Base-by-base conservation (phyloP, 2,113 vertebrate species). In the Marcusenius ussheri region DNA sequence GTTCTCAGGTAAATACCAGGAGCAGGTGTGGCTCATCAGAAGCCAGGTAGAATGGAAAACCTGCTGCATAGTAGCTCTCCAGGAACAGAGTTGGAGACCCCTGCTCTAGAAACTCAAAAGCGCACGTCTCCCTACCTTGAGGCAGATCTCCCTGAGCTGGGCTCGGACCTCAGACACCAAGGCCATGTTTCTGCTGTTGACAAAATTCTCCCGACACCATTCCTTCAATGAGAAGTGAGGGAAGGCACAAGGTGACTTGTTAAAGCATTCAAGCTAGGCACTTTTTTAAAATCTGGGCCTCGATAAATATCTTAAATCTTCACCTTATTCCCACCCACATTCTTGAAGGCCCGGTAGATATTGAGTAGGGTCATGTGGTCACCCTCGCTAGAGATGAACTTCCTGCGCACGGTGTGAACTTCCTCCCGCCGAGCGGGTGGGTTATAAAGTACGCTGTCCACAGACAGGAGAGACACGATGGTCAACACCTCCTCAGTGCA, bases 141-240 rank as follows among this genome's bases (percentile, higher is more conserved):
- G 89, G 92, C 98, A 99, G 92, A 99, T 98, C 88, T 98, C 98
- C 92, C 96, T 94, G 77, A 99, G 97, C 91, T 99, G 98, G 15
- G 96, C 95, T 94, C 97, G 96, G 88, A 99, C 96, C 0, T 99
- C 98, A 2, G 95, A 96, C 89, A 97, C 97, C 49, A 99, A 94
- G 89, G 94, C 92, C 98, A 99, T 98, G 93, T 99, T 99, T 92
- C 97, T 97, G 94, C 95, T 93, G 53, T 99, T 99, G 90, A 99
- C 96, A 85, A 99, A 99, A 94, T 99, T 99, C 91, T 99, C 98
- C 89, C 95, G 96, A 95, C 98, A 99, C 98, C 98, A 99, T 13
- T 97, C 98, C 98, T 99, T 91, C 49, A 39, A 83, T 45, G 7
- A 53, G 35, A 24, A 84, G 13, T 24, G 15, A 42, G 5, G 11